Evolutionary conservation across 2,113 vertebrate genomes (phyloP), one percentile per base, ranked within the genome.

Genomic region (Micromys minutus): DNA sequence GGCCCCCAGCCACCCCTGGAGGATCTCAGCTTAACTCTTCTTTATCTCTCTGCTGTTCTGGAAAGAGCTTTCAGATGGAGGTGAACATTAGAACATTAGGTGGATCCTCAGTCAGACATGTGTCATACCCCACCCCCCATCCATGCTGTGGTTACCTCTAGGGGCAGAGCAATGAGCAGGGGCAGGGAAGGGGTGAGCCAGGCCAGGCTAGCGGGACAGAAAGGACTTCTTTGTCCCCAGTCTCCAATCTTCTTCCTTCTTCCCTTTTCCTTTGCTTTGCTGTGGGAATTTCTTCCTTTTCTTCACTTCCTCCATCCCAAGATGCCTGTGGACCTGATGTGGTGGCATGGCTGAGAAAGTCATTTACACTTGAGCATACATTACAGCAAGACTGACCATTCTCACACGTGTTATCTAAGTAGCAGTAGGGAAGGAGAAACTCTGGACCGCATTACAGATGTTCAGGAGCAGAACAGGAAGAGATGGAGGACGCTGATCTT

Each of bases 191-290:
- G 74, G 9, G 52, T 26, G 34, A 21, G 29, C 67, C n/a, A 26
- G 26, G 5, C 39, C 76, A 74, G 47, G 13, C 24, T 71, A 80
- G 80, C 59, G 19, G 67, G 91, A 76, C 72, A 65, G 61, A n/a
- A 89, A 90, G 10, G 3, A 74, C n/a, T 85, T 63, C 74, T 94
- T 89, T 50, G 52, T 65, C 71, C 65, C 59, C 22, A 9, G 63
- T 75, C 63, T 76, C 67, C 4, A n/a, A 3, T 17, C 61, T 2
- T 5, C 61, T 92, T 89, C 91, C 87, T 63, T 26, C 76, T 92
- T 92, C 85, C 69, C 67, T 55, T 76, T 83, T 67, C 75, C 52
- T 31, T 36, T 55, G 75, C 75, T n/a, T n/a, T 74, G 90, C 87
- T n/a, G 3, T 45, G 81, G 88, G 76, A 75, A 77, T 19, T n/a